Conservation (phyloP, 2,888 invertebrate genomes). For the Xestia ashworthii region DNA sequence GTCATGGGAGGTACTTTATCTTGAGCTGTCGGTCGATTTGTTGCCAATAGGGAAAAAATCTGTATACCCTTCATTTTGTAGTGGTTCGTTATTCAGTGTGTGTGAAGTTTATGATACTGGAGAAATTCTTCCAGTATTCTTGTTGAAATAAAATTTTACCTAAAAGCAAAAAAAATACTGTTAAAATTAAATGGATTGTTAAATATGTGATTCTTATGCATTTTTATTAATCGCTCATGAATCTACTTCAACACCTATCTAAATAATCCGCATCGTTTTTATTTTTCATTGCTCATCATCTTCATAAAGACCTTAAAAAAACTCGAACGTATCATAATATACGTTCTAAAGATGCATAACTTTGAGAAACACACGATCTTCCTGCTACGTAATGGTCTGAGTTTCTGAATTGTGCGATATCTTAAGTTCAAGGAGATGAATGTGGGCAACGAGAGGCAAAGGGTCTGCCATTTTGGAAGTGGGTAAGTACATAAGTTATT, state of each 20-base stretch:
- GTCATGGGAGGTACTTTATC: not conserved
- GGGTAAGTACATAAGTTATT: constrained; percentile 56
- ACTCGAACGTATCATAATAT: not conserved
- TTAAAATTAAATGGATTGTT: not conserved
- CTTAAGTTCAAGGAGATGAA: constrained; percentile 38
- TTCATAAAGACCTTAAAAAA: not conserved
- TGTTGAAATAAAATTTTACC: not conserved
- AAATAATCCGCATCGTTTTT: not conserved
- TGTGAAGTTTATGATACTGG: not conserved
- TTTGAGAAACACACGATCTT: constrained; percentile 1
- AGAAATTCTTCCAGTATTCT: not conserved
- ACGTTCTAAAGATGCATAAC: not conserved
- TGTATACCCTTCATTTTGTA: not conserved
- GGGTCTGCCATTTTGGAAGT: constrained; percentile 25
- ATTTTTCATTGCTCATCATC: not conserved
- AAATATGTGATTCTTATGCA: not conserved
- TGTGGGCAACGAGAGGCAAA: constrained; percentile 31
- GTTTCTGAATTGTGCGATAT: constrained; percentile 34
- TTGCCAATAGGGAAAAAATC: not conserved
- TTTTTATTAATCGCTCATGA: not conserved
- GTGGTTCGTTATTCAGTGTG: not conserved
- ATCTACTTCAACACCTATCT: too few relatives aligned
- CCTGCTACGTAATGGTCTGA: constrained; percentile 24
- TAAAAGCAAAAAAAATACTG: not conserved
- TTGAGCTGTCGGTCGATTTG: not conserved